Evolutionary conservation across 2,113 vertebrate genomes (phyloP).

Genomic region (Cyanocitta stelleri): DNA sequence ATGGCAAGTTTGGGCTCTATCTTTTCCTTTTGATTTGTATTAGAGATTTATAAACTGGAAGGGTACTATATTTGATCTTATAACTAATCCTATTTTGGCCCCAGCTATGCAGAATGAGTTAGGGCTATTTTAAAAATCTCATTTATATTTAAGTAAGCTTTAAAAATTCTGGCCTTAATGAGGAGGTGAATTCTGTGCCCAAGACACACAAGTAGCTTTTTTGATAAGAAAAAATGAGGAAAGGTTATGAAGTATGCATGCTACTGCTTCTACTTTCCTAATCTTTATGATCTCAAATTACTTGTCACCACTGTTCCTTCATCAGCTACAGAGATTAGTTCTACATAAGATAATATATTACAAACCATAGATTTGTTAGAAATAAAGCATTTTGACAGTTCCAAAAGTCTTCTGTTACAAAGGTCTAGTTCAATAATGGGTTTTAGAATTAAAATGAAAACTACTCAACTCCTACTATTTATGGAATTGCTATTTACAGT

Average conservation of each 20-base stretch:
- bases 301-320: background rate
- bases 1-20: background rate
- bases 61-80: background rate
- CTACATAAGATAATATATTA: background rate
- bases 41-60: background rate
- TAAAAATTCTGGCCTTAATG: conserved; percentile 9
- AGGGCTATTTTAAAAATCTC: conserved; percentile 21
- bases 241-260: conserved; percentile 5
- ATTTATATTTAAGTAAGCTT: conserved; percentile 30
- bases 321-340: background rate
- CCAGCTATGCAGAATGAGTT: background rate
- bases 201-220: background rate
- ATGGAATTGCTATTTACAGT: background rate
- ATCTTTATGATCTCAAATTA: conserved; percentile 1
- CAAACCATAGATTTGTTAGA: background rate
- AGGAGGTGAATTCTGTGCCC: background rate
- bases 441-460: background rate
- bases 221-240: conserved; percentile 5
- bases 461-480: background rate
- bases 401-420: background rate
- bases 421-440: background rate
- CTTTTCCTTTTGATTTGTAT: background rate
- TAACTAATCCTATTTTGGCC: background rate
- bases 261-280: background rate
- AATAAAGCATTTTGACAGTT: background rate